Evolutionary conservation across 2,888 invertebrate genomes (phyloP).

Genomic region (Cephus spinipes): DNA sequence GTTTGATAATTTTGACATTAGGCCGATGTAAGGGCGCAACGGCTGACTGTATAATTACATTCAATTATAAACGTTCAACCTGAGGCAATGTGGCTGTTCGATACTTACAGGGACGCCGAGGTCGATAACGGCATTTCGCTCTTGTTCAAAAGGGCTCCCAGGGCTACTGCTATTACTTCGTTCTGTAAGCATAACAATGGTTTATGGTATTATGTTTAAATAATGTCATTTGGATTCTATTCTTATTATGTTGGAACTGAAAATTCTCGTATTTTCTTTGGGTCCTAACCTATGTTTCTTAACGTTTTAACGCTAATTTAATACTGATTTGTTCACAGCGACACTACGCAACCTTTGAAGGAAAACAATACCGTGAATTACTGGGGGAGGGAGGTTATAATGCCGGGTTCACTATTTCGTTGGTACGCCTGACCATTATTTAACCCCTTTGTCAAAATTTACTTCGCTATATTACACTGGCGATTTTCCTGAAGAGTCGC

Average conservation of each 20-base stretch:
- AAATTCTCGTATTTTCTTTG: constrained; percentile 24
- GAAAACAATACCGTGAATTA: neutral
- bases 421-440: neutral
- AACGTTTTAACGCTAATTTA: neutral
- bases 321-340: neutral
- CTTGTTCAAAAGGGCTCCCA: constrained; percentile 53
- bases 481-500: neutral
- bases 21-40: neutral
- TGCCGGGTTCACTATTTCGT: neutral
- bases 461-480: neutral
- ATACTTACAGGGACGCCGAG: constrained; percentile 56
- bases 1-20: neutral
- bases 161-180: constrained; percentile 56
- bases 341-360: neutral
- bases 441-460: neutral
- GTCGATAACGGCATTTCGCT: constrained; percentile 48
- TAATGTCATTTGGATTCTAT: constrained; percentile 19
- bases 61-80: neutral
- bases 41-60: neutral
- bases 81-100: neutral
- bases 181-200: constrained; percentile 53
- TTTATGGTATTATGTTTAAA: constrained; percentile 30
- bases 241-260: constrained; percentile 30
- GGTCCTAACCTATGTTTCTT: constrained; percentile 19
- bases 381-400: too few species aligned